Percentiles rank a stretch among this genome's conserved stretches.
Conservation (phyloP, 2,113 vertebrate genomes). For the Nymphicus hollandicus region DNA sequence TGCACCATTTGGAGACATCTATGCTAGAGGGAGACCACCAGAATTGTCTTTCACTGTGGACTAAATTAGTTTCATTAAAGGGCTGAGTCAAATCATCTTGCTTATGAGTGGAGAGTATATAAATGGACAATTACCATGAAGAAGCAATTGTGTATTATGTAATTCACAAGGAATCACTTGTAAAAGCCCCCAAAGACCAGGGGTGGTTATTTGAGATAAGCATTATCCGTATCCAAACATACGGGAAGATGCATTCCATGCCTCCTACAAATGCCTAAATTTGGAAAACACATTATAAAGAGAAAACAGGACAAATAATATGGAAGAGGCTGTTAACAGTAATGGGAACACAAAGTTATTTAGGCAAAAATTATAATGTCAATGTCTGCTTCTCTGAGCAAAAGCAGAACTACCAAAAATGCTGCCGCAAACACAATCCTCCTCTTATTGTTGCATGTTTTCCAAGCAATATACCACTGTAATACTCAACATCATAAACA, state of each 20-base stretch:
- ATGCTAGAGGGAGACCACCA: neutral
- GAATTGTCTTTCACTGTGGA: neutral
- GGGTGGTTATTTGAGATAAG: fast-evolving
- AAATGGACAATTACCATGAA: neutral
- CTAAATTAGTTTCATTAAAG: neutral
- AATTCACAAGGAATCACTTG: neutral
- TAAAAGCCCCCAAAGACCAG: neutral
- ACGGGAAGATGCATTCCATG: neutral
- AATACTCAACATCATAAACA: neutral
- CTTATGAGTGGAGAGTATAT: neutral
- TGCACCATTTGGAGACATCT: neutral
- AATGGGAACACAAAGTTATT: neutral
- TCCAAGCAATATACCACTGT: neutral
- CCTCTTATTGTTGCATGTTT: neutral
- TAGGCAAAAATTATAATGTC: neutral
- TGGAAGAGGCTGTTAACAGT: neutral
- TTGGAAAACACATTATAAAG: neutral
- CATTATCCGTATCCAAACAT: neutral
- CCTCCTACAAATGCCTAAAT: neutral
- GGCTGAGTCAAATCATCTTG: neutral
- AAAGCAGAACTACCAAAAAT: neutral
- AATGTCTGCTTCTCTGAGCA: neutral
- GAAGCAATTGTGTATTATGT: neutral
- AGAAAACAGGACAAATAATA: neutral
- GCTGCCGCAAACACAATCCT: neutral